phyloP scores from a whole-genome alignment of 2,797 vertebrate genomes.

The Arrhamphus sclerolepis region DNA sequence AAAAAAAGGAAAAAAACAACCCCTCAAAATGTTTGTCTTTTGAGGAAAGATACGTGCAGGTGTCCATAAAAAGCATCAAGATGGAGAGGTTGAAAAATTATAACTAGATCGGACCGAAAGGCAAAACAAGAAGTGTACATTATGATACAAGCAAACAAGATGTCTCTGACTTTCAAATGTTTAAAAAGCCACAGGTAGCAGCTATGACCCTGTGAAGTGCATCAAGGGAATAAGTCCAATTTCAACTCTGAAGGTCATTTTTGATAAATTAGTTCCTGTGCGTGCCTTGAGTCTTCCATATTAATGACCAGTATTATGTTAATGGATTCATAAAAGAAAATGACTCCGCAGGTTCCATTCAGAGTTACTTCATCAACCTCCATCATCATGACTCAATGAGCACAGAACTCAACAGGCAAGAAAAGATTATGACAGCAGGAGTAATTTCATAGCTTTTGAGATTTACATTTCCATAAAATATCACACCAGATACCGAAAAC shows the following conservation, averaged over 20 bases:
- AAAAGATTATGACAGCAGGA: no score
- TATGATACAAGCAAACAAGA: constrained; percentile 17
- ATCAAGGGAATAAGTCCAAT: constrained; percentile 20
- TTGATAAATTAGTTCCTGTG: constrained; percentile 38
- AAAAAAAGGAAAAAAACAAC: no score
- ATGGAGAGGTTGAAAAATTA: no score
- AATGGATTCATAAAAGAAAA: constrained; percentile 38
- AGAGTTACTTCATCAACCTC: constrained; percentile 20
- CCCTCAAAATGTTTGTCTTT: no score
- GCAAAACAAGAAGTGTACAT: neutral
- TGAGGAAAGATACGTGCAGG: no score
- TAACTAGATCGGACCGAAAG: no score
- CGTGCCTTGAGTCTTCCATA: constrained; percentile 51
- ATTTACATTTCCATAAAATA: no score
- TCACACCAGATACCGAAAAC: no score
- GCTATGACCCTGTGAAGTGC: constrained; percentile 22
- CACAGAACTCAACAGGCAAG: neutral
- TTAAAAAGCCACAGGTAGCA: constrained; percentile 22
- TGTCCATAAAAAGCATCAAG: neutral
- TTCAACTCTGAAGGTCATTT: constrained; percentile 39
- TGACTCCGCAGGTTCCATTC: constrained; percentile 39
- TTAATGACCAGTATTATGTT: constrained; percentile 54
- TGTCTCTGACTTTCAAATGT: no score
- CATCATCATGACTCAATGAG: constrained; percentile 19
- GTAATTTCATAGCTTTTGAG: neutral